Conservation (phyloP, 2,888 invertebrate species). For the Metellina segmentata region DNA sequence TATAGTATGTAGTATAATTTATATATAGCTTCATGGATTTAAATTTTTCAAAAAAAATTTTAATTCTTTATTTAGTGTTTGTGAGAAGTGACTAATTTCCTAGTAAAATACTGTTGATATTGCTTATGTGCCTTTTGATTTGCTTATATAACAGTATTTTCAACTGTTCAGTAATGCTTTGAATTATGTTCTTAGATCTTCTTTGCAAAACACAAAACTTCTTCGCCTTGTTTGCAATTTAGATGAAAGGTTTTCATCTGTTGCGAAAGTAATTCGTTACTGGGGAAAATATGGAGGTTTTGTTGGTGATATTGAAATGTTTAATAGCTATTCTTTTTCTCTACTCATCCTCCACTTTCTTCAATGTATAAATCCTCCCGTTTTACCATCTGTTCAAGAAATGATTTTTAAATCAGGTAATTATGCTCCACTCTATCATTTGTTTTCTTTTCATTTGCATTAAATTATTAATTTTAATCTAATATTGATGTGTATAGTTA, state of each 20-base stretch:
- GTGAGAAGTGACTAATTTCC: no score
- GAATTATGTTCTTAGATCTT: slow-evolving; percentile 28
- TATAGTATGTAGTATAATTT: no score
- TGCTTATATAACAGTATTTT: no score
- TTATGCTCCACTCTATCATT: not conserved
- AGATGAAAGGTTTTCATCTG: slow-evolving; percentile 61
- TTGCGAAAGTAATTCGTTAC: slow-evolving; percentile 65
- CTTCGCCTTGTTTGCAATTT: slow-evolving; percentile 45
- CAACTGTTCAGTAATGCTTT: no score
- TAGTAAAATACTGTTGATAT: no score
- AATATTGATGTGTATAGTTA: not conserved
- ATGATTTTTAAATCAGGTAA: slow-evolving; percentile 63
- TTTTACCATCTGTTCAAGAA: slow-evolving; percentile 67
- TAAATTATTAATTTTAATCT: not conserved
- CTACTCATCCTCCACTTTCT: slow-evolving; percentile 68
- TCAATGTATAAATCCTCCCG: slow-evolving; percentile 61
- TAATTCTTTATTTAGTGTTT: no score
- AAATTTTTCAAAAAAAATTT: no score
- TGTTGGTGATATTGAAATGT: slow-evolving; percentile 72
- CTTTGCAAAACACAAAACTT: slow-evolving; percentile 73
- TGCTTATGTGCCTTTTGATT: no score
- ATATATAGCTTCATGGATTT: no score
- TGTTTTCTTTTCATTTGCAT: not conserved
- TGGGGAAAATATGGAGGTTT: slow-evolving; percentile 75
- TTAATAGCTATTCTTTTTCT: slow-evolving; percentile 75